Conservation (phyloP, 37 sponge, comb jelly and placozoan species). For the Chondrilla cf. caribensis region DNA sequence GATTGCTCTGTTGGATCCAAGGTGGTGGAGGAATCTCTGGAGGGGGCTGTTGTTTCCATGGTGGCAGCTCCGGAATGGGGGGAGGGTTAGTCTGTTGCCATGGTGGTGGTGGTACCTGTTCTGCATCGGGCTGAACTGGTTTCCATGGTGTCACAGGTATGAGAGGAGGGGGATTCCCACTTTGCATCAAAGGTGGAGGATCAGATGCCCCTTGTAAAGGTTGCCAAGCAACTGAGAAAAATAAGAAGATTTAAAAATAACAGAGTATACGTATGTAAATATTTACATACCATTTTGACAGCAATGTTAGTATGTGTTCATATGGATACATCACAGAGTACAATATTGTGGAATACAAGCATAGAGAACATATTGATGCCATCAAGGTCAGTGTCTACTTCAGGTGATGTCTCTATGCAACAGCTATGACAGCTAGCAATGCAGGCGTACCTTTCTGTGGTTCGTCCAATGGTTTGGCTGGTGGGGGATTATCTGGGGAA, state of each 20-base stretch:
- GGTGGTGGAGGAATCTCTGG: neutral
- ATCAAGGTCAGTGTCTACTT: too few species aligned
- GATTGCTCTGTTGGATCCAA: neutral
- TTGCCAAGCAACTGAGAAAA: neutral
- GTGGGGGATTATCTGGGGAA: neutral
- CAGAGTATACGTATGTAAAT: too few species aligned
- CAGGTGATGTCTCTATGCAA: too few species aligned
- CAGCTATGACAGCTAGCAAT: too few species aligned
- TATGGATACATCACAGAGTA: too few species aligned
- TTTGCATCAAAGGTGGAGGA: slow-evolving; percentile 1
- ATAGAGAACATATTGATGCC: too few species aligned
- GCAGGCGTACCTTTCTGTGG: too few species aligned
- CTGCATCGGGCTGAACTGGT: neutral
- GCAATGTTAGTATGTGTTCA: too few species aligned
- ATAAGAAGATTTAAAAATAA: neutral
- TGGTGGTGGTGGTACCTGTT: neutral
- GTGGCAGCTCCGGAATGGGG: neutral
- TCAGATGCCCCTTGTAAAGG: neutral
- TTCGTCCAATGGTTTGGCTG: too few species aligned
- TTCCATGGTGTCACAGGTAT: neutral
- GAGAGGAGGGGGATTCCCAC: neutral
- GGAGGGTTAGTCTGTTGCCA: slow-evolving; percentile 11
- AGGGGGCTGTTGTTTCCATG: neutral
- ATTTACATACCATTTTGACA: too few species aligned
- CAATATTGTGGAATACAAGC: too few species aligned